phyloP scores from a whole-genome alignment of 1,140 invertebrate species.

The Araneus ventricosus region DNA sequence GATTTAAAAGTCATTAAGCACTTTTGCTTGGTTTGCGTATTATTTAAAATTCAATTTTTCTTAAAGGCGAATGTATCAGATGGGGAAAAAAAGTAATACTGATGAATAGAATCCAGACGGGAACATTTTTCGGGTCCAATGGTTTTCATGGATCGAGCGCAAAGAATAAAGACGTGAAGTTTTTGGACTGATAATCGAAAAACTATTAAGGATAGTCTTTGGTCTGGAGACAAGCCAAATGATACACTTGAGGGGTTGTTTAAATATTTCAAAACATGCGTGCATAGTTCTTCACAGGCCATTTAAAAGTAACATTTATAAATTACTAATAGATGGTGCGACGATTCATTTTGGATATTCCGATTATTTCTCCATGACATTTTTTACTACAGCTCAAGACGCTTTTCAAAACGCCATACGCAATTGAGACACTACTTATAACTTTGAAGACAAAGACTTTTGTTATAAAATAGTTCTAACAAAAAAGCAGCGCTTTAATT shows the following conservation, averaged over 20 bases:
- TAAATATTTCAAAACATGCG: background rate
- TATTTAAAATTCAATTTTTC: conserved; percentile 63
- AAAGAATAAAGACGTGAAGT: conserved; percentile 55
- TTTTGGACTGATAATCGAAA: conserved; percentile 64
- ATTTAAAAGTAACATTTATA: too few species aligned
- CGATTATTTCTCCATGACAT: too few species aligned
- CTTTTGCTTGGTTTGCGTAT: conserved; percentile 48
- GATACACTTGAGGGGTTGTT: background rate
- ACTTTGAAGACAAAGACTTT: too few species aligned
- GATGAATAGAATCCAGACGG: conserved; percentile 32
- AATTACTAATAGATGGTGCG: too few species aligned
- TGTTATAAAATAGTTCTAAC: too few species aligned
- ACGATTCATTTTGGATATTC: too few species aligned
- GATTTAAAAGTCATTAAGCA: conserved; percentile 63
- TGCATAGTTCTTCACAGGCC: too few species aligned
- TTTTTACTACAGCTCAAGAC: too few species aligned
- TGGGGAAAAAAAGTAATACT: conserved; percentile 10
- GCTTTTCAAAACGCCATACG: too few species aligned
- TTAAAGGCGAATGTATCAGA: background rate
- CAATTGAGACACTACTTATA: too few species aligned
- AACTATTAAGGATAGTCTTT: conserved; percentile 55
- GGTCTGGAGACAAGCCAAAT: conserved; percentile 57
- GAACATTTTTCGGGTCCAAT: conserved; percentile 39
- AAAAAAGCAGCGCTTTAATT: too few species aligned
- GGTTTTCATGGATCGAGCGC: conserved; percentile 46